Percentiles rank a stretch among this genome's conserved stretches.
phyloP scores from a whole-genome alignment of 2,888 invertebrate species.

The Brenthis hecate region DNA sequence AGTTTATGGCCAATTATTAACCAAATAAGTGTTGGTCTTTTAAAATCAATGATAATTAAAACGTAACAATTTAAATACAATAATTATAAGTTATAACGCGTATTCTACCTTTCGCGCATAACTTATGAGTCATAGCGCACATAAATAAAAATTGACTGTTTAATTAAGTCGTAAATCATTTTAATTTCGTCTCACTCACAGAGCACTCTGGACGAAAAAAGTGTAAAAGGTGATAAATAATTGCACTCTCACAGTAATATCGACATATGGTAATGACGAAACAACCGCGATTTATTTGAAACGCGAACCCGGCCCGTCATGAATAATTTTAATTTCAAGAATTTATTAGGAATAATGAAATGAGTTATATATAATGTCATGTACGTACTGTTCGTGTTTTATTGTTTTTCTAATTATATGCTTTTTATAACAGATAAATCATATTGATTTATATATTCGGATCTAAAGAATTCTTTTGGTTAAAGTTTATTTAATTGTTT shows the following conservation, averaged over 20 bases:
- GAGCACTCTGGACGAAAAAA: constrained; percentile 35
- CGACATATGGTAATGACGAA: constrained; percentile 41
- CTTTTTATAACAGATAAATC: neutral
- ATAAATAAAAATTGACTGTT: constrained; percentile 37
- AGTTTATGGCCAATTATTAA: constrained; percentile 4
- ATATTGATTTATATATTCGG: neutral
- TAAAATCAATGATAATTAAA: constrained; percentile 9
- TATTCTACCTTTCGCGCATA: constrained; percentile 1
- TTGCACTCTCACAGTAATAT: constrained; percentile 36
- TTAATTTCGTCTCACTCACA: constrained; percentile 37
- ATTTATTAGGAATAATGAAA: constrained; percentile 30
- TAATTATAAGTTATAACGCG: constrained; percentile 2
- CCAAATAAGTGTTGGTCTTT: neutral
- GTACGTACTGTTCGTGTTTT: constrained; percentile 15
- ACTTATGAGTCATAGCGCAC: constrained; percentile 18
- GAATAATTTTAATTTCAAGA: constrained; percentile 34
- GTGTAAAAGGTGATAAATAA: constrained; percentile 35
- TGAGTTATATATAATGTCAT: constrained; percentile 30
- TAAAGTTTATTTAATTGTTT: no score
- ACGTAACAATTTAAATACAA: neutral
- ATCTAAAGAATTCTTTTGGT: no score
- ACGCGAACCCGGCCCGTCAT: constrained; percentile 27
- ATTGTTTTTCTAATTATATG: constrained; percentile 19
- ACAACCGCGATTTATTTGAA: constrained; percentile 37
- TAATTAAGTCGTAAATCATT: constrained; percentile 45